Evolutionary conservation across 2,797 vertebrate genomes (phyloP), one percentile per base, ranked within the genome.

Genomic region (Echiichthys vipera): DNA sequence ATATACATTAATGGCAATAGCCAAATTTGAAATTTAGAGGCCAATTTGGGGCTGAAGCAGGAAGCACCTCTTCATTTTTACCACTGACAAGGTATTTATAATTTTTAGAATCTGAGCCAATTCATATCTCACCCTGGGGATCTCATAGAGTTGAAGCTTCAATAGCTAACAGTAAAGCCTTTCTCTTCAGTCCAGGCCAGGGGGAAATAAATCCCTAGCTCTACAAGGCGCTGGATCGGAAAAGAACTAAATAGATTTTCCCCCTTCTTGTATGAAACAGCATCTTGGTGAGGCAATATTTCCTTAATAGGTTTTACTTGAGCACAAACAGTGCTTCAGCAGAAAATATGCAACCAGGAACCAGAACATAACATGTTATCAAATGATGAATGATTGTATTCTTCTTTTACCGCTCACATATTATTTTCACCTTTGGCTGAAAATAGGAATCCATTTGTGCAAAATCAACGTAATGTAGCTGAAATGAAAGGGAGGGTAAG

Each of bases 181-280:
- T 83, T 90, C 80, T 89, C 80, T 81, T 83, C 78, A 76, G 70
- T 81, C 73, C 74, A 83, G 45, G 39, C 71, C 56, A 2, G 24
- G 46, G 78, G 53, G 79, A 89, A 89, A 90, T 82, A 86, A 89
- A 92, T 85, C 82, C 63, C 47, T 30, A 30, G 68, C 84, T 87
- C 72, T 82, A 84, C 86, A 85, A 91, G 74, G 87, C 85, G 88
- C 76, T 92, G 89, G 81, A 92, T 89, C 87, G 91, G 91, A 93
- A 92, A 91, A 84, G 47, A 85, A 82, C 71, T 79, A 88, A 91
- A 93, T 89, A 77, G 85, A 89, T 89, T 88, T 88, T 79, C 84
- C 77, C n/a, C 65, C 71, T 76, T 78, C 79, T 86, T 63, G 51
- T 82, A 89, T 84, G 76, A 87, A 91, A 85, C 81, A 65, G 71